Evolutionary conservation across 2,888 invertebrate genomes (phyloP), one percentile per base, ranked within the genome.

Genomic region (Trichacis sp.): DNA sequence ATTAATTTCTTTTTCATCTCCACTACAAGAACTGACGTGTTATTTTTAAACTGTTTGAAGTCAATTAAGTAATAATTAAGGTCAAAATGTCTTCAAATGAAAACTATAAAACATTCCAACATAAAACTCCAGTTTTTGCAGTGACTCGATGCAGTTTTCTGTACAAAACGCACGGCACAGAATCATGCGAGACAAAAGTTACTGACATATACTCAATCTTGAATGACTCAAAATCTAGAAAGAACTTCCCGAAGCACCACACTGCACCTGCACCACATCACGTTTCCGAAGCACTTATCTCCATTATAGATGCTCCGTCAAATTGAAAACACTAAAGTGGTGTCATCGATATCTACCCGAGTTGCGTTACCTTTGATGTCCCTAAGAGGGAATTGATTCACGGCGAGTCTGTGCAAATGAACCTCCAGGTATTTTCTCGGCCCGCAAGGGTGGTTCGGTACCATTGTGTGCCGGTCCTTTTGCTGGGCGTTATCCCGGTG

Each of bases 91-190:
- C n/a, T n/a, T n/a, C n/a, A n/a, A n/a, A n/a, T n/a, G n/a, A n/a
- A n/a, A n/a, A n/a, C n/a, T n/a, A n/a, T n/a, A n/a, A n/a, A n/a
- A n/a, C n/a, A n/a, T n/a, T n/a, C n/a, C n/a, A n/a, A n/a, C n/a
- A n/a, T n/a, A n/a, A n/a, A n/a, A n/a, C n/a, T n/a, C n/a, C n/a
- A n/a, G n/a, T n/a, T n/a, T n/a, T n/a, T n/a, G n/a, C n/a, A n/a
- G n/a, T n/a, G n/a, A n/a, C n/a, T n/a, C n/a, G n/a, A n/a, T n/a
- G n/a, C n/a, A n/a, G n/a, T n/a, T n/a, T n/a, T n/a, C n/a, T n/a
- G n/a, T n/a, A n/a, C n/a, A n/a, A n/a, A 63, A 67, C 67, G 63
- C 67, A 63, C 63, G 59, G 56, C 67, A 63, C 20, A 52, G 56
- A 63, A 63, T 57, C 60, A 60, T 57, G 67, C 57, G 56, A 64